Conservation (phyloP, 2,113 vertebrate species). For the Dascyllus trimaculatus region DNA sequence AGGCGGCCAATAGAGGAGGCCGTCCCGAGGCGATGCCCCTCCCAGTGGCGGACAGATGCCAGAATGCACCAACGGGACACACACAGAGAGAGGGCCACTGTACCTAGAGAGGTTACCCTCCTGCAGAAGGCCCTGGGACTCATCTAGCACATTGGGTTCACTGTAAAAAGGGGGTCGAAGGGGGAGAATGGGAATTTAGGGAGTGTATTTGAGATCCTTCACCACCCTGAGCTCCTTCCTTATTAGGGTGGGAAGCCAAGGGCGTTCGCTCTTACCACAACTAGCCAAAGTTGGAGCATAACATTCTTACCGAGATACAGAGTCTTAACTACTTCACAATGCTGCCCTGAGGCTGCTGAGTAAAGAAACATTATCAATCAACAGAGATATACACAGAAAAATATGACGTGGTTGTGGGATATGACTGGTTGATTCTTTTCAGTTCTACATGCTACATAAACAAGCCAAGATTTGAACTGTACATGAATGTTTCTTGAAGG, state of each 20-base stretch:
- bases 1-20: constrained; percentile 62
- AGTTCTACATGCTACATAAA: constrained; percentile 27
- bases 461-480: neutral
- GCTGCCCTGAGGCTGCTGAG: constrained; percentile 32
- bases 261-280: constrained; percentile 8
- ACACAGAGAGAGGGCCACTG: constrained; percentile 89
- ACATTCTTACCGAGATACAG: constrained; percentile 29
- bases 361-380: constrained; percentile 21
- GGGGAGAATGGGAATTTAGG: constrained; percentile 89
- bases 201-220: constrained; percentile 83
- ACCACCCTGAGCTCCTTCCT: constrained; percentile 38
- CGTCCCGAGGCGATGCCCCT: constrained; percentile 65
- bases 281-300: constrained; percentile 1
- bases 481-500: neutral
- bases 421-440: constrained; percentile 27
- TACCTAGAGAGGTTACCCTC: constrained; percentile 99
- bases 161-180: constrained; percentile 90
- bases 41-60: constrained; percentile 74
- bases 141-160: constrained; percentile 99
- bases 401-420: constrained; percentile 63
- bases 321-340: constrained; percentile 29
- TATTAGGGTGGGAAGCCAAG: constrained; percentile 12
- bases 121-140: constrained; percentile 98
- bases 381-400: constrained; percentile 73
- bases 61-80: constrained; percentile 89